A percentile compares a stretch with the other conserved stretches of the same genome.
Evolutionary conservation across 2,113 vertebrate species (phyloP).

Genomic region (Hippocampus abdominalis): DNA sequence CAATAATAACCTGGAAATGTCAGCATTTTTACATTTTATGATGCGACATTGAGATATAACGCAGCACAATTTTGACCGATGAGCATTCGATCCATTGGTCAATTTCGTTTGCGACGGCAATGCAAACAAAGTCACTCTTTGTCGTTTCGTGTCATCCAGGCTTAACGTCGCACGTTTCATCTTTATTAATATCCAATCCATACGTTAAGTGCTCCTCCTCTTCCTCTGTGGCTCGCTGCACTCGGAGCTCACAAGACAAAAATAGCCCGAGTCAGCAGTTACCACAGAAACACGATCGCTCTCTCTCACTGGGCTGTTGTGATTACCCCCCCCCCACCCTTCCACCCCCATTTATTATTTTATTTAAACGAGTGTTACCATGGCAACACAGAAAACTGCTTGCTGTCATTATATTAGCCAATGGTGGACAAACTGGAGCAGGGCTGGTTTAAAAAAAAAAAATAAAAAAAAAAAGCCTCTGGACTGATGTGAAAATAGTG

Average conservation of each 20-base stretch:
- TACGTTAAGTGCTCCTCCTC: background rate
- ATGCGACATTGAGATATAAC: too few species aligned
- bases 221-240: constrained; percentile 8
- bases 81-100: too few species aligned
- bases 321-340: background rate
- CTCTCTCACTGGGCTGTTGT: constrained; percentile 40
- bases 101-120: background rate
- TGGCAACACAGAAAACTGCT: constrained; percentile 76
- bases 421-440: constrained; percentile 37
- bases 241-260: constrained; percentile 46
- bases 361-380: constrained; percentile 60
- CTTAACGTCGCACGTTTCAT: background rate
- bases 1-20: background rate
- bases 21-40: background rate
- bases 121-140: background rate
- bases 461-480: constrained; percentile 24
- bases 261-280: constrained; percentile 68
- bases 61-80: too few species aligned
- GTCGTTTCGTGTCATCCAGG: background rate
- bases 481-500: background rate
- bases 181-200: constrained; percentile 2
- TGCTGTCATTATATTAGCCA: constrained; percentile 55
- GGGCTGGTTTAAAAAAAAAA: constrained; percentile 15
- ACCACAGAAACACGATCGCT: constrained; percentile 65
- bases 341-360: background rate